These are phyloP conservation scores for Montifringilla adamsi DNA, from an alignment of 2,113 vertebrate genomes.

Conservation along the genomic window DNA sequence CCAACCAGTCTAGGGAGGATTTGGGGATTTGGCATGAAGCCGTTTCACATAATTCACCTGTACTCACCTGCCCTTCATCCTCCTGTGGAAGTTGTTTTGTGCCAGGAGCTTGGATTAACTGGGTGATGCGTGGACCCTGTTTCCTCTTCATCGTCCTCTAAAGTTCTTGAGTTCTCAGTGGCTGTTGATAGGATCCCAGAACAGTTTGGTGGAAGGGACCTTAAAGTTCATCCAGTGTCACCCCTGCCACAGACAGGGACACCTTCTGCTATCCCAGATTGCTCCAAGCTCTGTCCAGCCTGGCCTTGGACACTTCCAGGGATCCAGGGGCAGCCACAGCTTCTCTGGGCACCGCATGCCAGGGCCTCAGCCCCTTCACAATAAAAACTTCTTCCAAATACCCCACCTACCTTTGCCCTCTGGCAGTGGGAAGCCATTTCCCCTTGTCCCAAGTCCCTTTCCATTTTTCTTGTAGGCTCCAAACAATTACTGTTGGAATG, in stretches of 20 bases:
- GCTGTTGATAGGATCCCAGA: not conserved
- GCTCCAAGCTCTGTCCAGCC: not conserved
- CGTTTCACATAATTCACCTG: not conserved
- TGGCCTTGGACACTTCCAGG: not conserved
- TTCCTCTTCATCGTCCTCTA: not conserved
- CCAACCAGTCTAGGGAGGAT: not conserved
- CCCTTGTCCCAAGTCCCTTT: not conserved
- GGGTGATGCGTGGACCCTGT: not conserved
- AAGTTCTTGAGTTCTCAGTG: not conserved
- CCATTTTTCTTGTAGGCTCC: not conserved
- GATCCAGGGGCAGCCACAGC: not conserved
- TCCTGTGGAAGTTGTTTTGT: not conserved
- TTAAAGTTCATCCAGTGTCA: not conserved
- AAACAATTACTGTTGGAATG: not conserved
- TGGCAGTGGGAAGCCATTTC: not conserved
- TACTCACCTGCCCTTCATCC: not conserved
- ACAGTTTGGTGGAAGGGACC: not conserved
- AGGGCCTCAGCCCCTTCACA: not conserved
- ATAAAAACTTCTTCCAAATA: not conserved
- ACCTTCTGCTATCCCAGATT: rapidly evolving
- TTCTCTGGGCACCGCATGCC: not conserved
- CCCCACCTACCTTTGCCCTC: not conserved
- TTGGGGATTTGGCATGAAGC: not conserved
- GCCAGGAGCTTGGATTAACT: not conserved
- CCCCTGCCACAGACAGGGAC: not conserved